Conservation (phyloP, 2,888 invertebrate genomes). For the Eremobia ochroleuca region DNA sequence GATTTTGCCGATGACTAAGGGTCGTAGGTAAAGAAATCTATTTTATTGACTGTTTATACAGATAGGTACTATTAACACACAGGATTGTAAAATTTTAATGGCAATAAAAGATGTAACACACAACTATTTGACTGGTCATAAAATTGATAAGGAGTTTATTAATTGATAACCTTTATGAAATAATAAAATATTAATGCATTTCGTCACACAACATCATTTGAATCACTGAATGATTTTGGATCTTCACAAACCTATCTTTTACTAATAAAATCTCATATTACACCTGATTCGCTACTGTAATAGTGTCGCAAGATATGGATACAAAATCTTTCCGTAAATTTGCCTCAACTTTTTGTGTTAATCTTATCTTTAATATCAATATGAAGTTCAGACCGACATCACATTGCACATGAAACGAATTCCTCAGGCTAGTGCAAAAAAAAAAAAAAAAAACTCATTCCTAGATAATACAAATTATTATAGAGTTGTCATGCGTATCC, state of each 20-base stretch:
- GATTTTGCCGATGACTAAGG: slow-evolving; percentile 20
- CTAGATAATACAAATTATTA: neutral
- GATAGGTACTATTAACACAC: slow-evolving; percentile 6
- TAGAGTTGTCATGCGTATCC: slow-evolving; percentile 21
- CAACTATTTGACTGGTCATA: slow-evolving; percentile 22
- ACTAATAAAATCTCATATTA: neutral
- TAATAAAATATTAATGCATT: neutral
- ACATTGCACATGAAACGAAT: neutral
- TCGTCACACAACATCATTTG: neutral
- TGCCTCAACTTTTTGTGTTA: neutral
- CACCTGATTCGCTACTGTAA: slow-evolving; percentile 26
- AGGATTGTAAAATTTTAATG: slow-evolving; percentile 29
- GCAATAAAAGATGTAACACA: slow-evolving; percentile 25
- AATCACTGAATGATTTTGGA: neutral
- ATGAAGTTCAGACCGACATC: neutral
- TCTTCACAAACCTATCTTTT: neutral
- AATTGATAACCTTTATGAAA: slow-evolving; percentile 6
- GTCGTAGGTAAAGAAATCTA: slow-evolving; percentile 6
- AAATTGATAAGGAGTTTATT: slow-evolving; percentile 26
- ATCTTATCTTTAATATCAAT: neutral
- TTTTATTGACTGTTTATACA: slow-evolving; percentile 36
- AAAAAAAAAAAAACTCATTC: neutral
- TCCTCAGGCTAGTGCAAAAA: neutral
- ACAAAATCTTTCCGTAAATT: neutral
- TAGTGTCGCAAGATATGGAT: slow-evolving; percentile 7